Evolutionary conservation across 2,797 vertebrate genomes (phyloP), one percentile per base, ranked within the genome.

Genomic region (Hydrophis major): DNA sequence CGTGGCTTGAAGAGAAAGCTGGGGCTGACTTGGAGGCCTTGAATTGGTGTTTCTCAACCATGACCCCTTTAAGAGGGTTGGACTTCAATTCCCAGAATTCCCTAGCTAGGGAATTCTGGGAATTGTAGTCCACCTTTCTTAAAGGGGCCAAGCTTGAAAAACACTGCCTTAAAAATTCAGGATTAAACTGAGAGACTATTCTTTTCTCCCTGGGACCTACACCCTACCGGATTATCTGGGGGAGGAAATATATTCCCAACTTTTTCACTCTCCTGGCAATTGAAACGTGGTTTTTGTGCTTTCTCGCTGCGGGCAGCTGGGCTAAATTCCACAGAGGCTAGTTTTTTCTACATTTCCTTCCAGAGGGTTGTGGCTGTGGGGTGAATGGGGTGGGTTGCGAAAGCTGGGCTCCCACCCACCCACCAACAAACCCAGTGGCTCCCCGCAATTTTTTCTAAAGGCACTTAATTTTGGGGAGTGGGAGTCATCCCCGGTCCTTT

Each of bases 51-150:
- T 88, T 59, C n/a, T 57, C n/a, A 37, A 88, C 55, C 2, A 2
- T 22, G 28, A 4, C 4, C 1, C 0, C 22, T 60, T 18, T 6
- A 28, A 32, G 2, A 14, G 12, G 8, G 12, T 2, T 14, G 57
- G 87, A 7, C 32, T 88, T 42, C 22, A 42, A 25, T 59, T 88
- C 57, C 87, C 32, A 42, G 32, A 20, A 57, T 88, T 57, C 87
- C 63, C 66, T 4, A 69, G n/a, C 63, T 4, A 69, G 74, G 74
- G 74, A 83, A 47, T 42, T 42, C 74, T 83, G 74, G 57, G 88
- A 28, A 37, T 27, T 89, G 88, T 8, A 88, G 57, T 42, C 87
- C 22, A 4, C 6, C 6, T 3, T 1, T 47, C 37, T 25, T 42
- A 42, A 28, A 60, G 32, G 32, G 32, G 12, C 87, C 11, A 42